Conservation (phyloP, 2,113 vertebrate species). For the Dipodomys stephensi region DNA sequence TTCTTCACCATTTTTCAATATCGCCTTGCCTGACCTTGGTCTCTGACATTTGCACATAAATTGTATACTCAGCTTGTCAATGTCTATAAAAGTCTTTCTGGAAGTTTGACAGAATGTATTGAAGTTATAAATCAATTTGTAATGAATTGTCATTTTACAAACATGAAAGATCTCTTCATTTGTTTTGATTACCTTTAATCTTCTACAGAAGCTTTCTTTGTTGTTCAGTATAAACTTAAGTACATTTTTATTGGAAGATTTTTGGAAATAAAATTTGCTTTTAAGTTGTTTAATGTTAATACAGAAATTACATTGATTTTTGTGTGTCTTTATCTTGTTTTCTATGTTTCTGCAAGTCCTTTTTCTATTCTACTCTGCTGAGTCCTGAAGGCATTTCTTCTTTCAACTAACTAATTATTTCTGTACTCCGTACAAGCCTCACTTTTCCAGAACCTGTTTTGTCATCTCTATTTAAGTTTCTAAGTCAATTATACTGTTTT, state of each 20-base stretch:
- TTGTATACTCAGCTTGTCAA: background rate
- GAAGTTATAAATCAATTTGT: background rate
- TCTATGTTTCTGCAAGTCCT: background rate
- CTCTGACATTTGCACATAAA: background rate
- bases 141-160: conserved; percentile 4
- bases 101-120: background rate
- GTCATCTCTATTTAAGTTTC: too few species aligned
- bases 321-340: background rate
- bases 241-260: background rate
- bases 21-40: background rate
- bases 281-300: background rate
- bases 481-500: background rate
- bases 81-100: background rate
- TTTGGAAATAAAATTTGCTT: background rate
- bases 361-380: too few species aligned
- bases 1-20: background rate
- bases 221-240: background rate
- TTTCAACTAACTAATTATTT: too few species aligned
- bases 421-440: too few species aligned
- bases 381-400: too few species aligned
- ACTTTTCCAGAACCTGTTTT: too few species aligned
- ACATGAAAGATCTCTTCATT: background rate
- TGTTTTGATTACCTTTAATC: background rate
- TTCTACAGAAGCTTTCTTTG: background rate
- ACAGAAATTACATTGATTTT: background rate